These are phyloP conservation scores for Remorina albescens DNA, from an alignment of 2,797 vertebrate species.

Conservation along the genomic window DNA sequence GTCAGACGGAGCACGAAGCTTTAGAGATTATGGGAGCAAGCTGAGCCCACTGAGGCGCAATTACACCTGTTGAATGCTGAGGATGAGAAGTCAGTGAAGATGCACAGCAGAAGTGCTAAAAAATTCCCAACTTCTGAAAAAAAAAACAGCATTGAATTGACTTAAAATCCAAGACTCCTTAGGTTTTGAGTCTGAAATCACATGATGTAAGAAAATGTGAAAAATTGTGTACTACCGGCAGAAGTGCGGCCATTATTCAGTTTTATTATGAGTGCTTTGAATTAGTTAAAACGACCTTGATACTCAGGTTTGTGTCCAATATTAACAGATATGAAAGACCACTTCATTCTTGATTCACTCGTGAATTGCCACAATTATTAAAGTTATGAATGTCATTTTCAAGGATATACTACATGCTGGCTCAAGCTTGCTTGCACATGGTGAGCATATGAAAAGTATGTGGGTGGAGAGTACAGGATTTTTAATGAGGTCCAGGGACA, in stretches of 20 bases:
- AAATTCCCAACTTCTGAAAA: background rate
- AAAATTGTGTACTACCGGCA: background rate
- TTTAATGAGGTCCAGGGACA: conserved; percentile 37
- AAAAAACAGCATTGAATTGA: background rate
- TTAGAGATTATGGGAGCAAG: conserved; percentile 3
- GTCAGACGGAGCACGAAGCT: background rate
- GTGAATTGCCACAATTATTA: conserved; percentile 28
- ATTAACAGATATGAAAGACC: conserved; percentile 29
- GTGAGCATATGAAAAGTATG: conserved; percentile 51
- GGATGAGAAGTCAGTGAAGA: conserved; percentile 16
- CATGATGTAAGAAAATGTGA: background rate
- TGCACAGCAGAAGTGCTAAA: background rate
- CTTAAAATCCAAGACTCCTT: background rate
- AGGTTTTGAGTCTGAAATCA: background rate
- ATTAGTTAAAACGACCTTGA: conserved; percentile 24
- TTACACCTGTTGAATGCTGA: conserved; percentile 2
- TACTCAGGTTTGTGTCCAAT: background rate
- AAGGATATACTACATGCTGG: conserved; percentile 26
- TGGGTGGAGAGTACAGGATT: conserved; percentile 32
- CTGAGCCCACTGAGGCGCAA: conserved; percentile 20
- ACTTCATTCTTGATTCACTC: conserved; percentile 25
- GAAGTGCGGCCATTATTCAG: conserved; percentile 21
- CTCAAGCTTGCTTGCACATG: conserved; percentile 23
- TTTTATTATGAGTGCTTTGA: conserved; percentile 6
- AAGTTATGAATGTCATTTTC: conserved; percentile 43